These are phyloP conservation scores for Euwallacea similis DNA, from an alignment of 1,140 invertebrate genomes.

Conservation along the genomic window DNA sequence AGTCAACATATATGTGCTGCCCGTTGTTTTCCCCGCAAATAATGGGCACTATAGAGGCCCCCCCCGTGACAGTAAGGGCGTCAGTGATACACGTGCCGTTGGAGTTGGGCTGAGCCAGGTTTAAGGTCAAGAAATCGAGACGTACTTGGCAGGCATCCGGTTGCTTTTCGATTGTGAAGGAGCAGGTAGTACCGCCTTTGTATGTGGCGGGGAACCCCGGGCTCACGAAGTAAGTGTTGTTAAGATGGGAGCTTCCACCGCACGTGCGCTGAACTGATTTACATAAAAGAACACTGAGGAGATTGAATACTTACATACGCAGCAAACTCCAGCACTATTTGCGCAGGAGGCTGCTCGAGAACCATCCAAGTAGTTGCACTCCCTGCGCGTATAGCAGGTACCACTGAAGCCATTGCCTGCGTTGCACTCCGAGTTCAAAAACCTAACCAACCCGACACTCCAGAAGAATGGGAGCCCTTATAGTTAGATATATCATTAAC, in stretches of 20 bases:
- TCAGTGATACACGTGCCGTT: slow-evolving; percentile 73
- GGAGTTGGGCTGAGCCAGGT: slow-evolving; percentile 70
- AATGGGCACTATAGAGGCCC: slow-evolving; percentile 64
- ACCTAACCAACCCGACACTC: slow-evolving; percentile 66
- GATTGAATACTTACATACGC: slow-evolving; percentile 67
- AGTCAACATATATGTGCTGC: slow-evolving; percentile 80
- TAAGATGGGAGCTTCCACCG: slow-evolving; percentile 67
- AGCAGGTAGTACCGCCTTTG: slow-evolving; percentile 66
- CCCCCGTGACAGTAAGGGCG: slow-evolving; percentile 70
- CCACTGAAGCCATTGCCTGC: slow-evolving; percentile 67
- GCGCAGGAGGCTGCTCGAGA: slow-evolving; percentile 71
- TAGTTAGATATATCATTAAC: not conserved
- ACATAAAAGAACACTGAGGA: not conserved
- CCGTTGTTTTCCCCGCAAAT: slow-evolving; percentile 82
- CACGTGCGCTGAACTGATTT: slow-evolving; percentile 67
- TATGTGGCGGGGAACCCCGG: slow-evolving; percentile 70
- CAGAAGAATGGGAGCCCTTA: slow-evolving; percentile 27
- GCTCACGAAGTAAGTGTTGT: slow-evolving; percentile 83
- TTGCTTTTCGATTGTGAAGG: slow-evolving; percentile 69
- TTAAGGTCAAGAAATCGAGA: slow-evolving; percentile 76
- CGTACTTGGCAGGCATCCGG: slow-evolving; percentile 75
- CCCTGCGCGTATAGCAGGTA: slow-evolving; percentile 73
- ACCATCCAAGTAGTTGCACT: slow-evolving; percentile 72
- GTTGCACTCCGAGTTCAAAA: slow-evolving; percentile 67
- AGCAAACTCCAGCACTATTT: slow-evolving; percentile 69